A percentile compares a stretch with the other conserved stretches of the same genome.
Conservation (phyloP, 2,797 vertebrate species). For the Macropus fuliginosus region DNA sequence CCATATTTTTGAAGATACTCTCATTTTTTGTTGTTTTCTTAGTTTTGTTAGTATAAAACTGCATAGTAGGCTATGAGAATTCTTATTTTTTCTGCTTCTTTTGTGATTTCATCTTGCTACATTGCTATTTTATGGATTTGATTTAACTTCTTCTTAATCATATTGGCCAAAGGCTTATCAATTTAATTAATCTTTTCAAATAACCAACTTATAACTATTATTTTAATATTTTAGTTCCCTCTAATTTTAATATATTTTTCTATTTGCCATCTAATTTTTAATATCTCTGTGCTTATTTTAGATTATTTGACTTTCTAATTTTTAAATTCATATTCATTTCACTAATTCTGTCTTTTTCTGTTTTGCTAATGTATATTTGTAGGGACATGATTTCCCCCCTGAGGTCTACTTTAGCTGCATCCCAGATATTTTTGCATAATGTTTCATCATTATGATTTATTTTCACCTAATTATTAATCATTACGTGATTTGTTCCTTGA, state of each 20-base stretch:
- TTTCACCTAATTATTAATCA: not conserved
- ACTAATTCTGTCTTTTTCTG: not conserved
- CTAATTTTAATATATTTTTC: not conserved
- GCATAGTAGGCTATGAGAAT: not conserved
- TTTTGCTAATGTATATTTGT: not conserved
- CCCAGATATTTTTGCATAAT: not conserved
- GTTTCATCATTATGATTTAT: not conserved
- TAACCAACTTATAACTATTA: not conserved
- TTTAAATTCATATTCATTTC: not conserved
- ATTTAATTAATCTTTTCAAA: not conserved
- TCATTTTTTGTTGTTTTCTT: not conserved
- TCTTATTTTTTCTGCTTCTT: not conserved
- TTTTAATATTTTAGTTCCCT: not conserved
- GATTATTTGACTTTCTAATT: not conserved
- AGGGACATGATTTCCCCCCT: not conserved
- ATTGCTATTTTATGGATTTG: not conserved
- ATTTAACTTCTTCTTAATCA: not conserved
- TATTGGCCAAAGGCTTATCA: not conserved
- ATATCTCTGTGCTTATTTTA: not conserved
- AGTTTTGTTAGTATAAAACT: not conserved
- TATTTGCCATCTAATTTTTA: not conserved
- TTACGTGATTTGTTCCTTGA: not conserved
- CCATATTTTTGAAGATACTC: not conserved
- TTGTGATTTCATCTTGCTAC: not conserved
- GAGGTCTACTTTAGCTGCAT: not conserved